Evolutionary conservation across 2,113 vertebrate genomes (phyloP).

Genomic region (Coregonus clupeaformis): DNA sequence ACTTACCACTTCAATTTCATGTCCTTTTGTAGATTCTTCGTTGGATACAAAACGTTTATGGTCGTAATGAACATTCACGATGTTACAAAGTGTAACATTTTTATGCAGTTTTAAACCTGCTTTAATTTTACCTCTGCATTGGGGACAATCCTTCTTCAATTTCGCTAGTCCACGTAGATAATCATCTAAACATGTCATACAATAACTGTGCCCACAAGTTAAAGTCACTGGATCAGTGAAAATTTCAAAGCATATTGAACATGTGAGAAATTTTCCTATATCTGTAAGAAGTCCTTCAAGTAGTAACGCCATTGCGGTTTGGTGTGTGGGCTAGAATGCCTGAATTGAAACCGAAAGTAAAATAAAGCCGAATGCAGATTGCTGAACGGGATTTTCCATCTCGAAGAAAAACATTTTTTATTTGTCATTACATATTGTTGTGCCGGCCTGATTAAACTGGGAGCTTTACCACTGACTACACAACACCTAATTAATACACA

Average conservation of each 20-base stretch:
- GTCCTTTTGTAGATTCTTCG: not conserved
- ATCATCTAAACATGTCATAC: slow-evolving; percentile 26
- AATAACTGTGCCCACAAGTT: slow-evolving; percentile 50
- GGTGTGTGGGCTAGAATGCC: not conserved
- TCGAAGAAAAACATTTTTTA: no score
- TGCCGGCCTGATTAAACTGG: no score
- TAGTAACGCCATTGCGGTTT: not conserved
- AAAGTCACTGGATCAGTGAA: slow-evolving; percentile 43
- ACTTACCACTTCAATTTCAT: not conserved
- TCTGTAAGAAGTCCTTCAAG: not conserved
- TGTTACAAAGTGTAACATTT: slow-evolving; percentile 31
- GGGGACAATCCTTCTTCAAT: slow-evolving; percentile 24
- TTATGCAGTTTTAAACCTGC: slow-evolving; percentile 6
- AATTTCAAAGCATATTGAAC: slow-evolving; percentile 39
- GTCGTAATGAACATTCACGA: slow-evolving; percentile 28
- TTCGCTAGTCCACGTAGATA: not conserved
- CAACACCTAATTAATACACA: no score
- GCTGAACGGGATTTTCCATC: no score
- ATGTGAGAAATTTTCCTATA: slow-evolving; percentile 33
- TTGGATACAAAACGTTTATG: not conserved
- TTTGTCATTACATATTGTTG: no score
- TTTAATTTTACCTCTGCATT: slow-evolving; percentile 17
- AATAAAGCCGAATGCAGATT: not conserved
- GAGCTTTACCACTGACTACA: no score
- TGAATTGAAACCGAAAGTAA: slow-evolving; percentile 35